Evolutionary conservation across 2,888 invertebrate species (phyloP).

Genomic region (Drosophila bunnanda): DNA sequence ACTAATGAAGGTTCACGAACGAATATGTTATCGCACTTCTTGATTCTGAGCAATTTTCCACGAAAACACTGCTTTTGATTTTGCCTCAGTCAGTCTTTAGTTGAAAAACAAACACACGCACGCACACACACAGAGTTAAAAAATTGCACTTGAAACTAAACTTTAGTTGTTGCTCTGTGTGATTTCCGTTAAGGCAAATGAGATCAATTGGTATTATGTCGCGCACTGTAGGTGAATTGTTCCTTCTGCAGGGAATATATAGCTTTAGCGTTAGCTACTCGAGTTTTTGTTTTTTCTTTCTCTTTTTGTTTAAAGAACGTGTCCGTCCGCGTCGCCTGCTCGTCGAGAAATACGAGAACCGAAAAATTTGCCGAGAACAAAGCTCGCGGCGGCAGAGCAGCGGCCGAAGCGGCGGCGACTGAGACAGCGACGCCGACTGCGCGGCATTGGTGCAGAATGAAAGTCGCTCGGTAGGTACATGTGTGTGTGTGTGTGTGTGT

Average conservation of each 20-base stretch:
- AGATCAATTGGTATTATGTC: conserved; percentile 53
- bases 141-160: conserved; percentile 71
- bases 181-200: conserved; percentile 60
- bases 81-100: conserved; percentile 60
- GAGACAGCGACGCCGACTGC: conserved; percentile 25
- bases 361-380: conserved; percentile 69
- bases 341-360: conserved; percentile 63
- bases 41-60: conserved; percentile 1
- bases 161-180: conserved; percentile 10
- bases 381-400: conserved; percentile 45
- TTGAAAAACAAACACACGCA: conserved; percentile 26
- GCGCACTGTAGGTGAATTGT: conserved; percentile 18
- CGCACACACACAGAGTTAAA: conserved; percentile 39
- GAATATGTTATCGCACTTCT: conserved; percentile 12
- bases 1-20: conserved; percentile 13
- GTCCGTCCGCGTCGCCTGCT: conserved; percentile 76
- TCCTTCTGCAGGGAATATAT: conserved; percentile 50
- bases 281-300: no score
- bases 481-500: conserved; percentile 10
- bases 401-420: conserved; percentile 35
- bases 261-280: conserved; percentile 61
- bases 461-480: conserved; percentile 28
- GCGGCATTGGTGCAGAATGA: conserved; percentile 43
- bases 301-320: conserved; percentile 30
- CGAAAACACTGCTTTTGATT: conserved; percentile 12